Evolutionary conservation across 2,888 invertebrate species (phyloP).

Genomic region (Fragum whitleyi): DNA sequence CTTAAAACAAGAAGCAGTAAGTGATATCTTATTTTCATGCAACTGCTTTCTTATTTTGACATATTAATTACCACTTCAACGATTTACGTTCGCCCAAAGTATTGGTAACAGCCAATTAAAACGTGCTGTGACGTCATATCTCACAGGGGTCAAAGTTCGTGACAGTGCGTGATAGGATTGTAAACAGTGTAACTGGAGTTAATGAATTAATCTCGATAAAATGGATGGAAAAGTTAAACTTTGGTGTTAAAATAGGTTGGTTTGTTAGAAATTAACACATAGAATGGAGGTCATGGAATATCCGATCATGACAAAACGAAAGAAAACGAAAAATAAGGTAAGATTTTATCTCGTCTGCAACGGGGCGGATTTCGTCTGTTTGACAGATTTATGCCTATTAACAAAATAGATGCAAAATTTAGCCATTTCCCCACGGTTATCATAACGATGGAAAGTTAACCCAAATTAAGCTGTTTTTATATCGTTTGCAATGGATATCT

Average conservation of each 20-base stretch:
- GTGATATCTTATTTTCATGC: neutral
- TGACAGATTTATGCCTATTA: neutral
- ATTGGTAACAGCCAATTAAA: slow-evolving; percentile 18
- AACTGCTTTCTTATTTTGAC: neutral
- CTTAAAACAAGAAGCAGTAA: neutral
- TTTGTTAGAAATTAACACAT: neutral
- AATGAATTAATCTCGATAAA: neutral
- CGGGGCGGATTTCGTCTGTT: slow-evolving; percentile 19
- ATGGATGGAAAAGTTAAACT: neutral
- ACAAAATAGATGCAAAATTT: slow-evolving; percentile 13
- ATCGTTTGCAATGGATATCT: no score
- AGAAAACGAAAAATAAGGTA: slow-evolving; percentile 40
- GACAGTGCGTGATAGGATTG: slow-evolving; percentile 16
- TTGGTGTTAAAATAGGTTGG: neutral
- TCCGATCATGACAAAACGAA: slow-evolving; percentile 32
- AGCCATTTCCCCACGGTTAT: no score
- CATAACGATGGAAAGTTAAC: no score
- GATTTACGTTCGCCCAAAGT: neutral
- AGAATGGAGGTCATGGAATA: slow-evolving; percentile 29
- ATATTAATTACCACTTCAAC: neutral
- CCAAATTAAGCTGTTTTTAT: no score
- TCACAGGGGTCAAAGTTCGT: slow-evolving; percentile 15
- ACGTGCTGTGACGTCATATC: slow-evolving; percentile 13
- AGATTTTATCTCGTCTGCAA: slow-evolving; percentile 30
- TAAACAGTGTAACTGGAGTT: neutral